These are phyloP conservation scores for Patella caerulea DNA, from an alignment of 2,888 invertebrate genomes.

Conservation along the genomic window DNA sequence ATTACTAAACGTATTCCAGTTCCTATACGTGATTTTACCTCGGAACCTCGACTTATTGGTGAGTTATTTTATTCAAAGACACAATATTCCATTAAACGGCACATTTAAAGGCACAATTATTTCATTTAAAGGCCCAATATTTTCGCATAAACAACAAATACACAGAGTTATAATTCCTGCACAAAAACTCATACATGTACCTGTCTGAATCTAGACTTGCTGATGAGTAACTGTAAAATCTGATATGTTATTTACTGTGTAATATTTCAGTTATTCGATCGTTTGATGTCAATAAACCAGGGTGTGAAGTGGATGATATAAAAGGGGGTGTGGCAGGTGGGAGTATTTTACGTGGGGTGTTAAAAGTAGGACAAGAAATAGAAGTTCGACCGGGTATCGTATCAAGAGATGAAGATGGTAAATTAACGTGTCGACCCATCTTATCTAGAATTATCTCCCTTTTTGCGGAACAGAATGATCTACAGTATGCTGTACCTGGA, in stretches of 20 bases:
- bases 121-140: too few relatives aligned
- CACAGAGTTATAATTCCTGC: too few relatives aligned
- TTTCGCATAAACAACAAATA: too few relatives aligned
- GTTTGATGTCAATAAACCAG: constrained; percentile 99
- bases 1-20: constrained; percentile 98
- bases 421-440: constrained; percentile 95
- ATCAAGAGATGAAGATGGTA: constrained; percentile 95
- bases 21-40: constrained; percentile 93
- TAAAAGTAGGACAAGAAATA: constrained; percentile 97
- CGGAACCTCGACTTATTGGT: constrained; percentile 91
- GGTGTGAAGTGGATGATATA: constrained; percentile 97
- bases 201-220: too few relatives aligned
- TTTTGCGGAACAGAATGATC: constrained; percentile 96
- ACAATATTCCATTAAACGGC: not conserved
- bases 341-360: constrained; percentile 94
- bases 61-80: constrained; percentile 27
- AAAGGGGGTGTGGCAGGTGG: constrained; percentile 99
- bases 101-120: too few relatives aligned
- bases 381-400: constrained; percentile 98
- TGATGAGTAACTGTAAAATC: not conserved
- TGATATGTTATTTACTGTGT: not conserved
- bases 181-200: too few relatives aligned
- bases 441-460: constrained; percentile 97
- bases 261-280: constrained; percentile 77
- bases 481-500: constrained; percentile 98